phyloP scores from a whole-genome alignment of 2,797 vertebrate genomes.

The Pteronotus mesoamericanus region DNA sequence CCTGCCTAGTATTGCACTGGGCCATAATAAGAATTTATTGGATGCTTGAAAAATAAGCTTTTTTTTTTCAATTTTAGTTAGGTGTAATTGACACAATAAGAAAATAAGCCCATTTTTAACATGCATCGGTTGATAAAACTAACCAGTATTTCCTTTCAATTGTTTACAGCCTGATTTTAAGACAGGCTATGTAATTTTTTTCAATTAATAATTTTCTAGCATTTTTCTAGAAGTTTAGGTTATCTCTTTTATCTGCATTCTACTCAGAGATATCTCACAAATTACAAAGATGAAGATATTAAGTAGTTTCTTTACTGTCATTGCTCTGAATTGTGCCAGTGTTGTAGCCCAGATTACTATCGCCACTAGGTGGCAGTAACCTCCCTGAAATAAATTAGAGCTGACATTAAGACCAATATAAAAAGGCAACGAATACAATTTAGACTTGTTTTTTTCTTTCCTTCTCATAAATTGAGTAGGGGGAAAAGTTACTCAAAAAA shows the following conservation, averaged over 20 bases:
- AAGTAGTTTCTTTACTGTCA: neutral
- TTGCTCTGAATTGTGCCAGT: neutral
- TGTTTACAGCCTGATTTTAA: neutral
- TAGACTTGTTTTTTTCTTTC: neutral
- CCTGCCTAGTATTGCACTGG: neutral
- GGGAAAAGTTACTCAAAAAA: neutral
- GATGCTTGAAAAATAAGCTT: neutral
- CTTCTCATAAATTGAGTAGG: neutral
- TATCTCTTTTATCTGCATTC: neutral
- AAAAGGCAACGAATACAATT: neutral
- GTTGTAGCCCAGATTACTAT: neutral
- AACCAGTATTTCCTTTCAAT: neutral
- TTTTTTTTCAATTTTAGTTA: neutral
- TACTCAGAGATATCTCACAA: neutral
- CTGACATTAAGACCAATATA: neutral
- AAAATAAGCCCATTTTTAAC: neutral
- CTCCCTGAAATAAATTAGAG: neutral
- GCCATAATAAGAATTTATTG: neutral
- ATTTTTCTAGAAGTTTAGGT: neutral
- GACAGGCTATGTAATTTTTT: neutral
- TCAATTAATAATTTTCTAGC: neutral
- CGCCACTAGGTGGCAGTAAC: constrained; percentile 60
- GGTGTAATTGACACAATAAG: neutral
- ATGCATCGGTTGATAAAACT: neutral
- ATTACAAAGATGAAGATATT: neutral